Evolutionary conservation across 2,888 invertebrate genomes (phyloP).

Genomic region (Caprella mutica): DNA sequence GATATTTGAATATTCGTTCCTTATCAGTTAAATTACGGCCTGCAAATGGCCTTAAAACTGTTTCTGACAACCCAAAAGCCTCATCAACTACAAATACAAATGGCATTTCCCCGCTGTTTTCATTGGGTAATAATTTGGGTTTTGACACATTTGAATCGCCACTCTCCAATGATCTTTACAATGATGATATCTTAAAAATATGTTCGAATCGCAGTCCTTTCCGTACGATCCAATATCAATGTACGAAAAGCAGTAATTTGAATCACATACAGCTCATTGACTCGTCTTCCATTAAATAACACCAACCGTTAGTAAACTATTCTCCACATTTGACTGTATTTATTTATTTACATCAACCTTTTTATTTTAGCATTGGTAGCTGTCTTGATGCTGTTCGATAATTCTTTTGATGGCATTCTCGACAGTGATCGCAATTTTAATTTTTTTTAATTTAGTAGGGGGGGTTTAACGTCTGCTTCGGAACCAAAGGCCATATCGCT

Average conservation of each 20-base stretch:
- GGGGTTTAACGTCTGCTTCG: too few relatives aligned
- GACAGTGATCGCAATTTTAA: too few relatives aligned
- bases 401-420: too few relatives aligned
- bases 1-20: too few relatives aligned
- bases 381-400: too few relatives aligned
- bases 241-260: slow-evolving; percentile 15
- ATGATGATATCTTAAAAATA: neutral
- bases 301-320: too few relatives aligned
- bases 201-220: slow-evolving; percentile 9
- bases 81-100: slow-evolving; percentile 37
- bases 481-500: too few relatives aligned
- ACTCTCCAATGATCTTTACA: neutral
- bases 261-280: slow-evolving; percentile 15
- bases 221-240: slow-evolving; percentile 20
- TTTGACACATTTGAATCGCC: neutral
- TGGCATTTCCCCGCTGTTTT: slow-evolving; percentile 32
- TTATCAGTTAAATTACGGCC: slow-evolving; percentile 35
- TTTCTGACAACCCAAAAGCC: slow-evolving; percentile 37
- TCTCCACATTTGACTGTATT: too few relatives aligned
- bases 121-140: neutral
- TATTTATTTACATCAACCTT: too few relatives aligned
- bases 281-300: too few relatives aligned
- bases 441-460: too few relatives aligned
- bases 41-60: slow-evolving; percentile 37
- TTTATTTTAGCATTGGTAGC: too few relatives aligned